These are phyloP conservation scores for Hyperoplus lanceolatus DNA, from an alignment of 2,797 vertebrate genomes.

Conservation along the genomic window DNA sequence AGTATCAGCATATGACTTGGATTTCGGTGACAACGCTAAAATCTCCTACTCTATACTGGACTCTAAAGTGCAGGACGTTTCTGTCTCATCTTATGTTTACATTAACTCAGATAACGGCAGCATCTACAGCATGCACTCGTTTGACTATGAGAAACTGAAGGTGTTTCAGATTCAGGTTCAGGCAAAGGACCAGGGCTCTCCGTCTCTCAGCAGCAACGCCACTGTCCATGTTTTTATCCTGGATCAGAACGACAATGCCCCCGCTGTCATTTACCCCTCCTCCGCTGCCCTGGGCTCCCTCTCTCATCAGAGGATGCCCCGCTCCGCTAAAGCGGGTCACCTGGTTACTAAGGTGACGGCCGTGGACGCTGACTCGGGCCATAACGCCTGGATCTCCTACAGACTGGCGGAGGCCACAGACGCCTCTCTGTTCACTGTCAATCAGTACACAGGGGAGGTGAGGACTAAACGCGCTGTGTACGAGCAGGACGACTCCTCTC, in stretches of 20 bases:
- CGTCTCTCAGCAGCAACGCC: slow-evolving; percentile 67
- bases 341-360: slow-evolving; percentile 82
- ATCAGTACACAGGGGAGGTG: slow-evolving; percentile 82
- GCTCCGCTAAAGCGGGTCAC: slow-evolving; percentile 61
- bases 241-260: slow-evolving; percentile 81
- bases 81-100: slow-evolving; percentile 65
- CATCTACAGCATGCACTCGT: slow-evolving; percentile 81
- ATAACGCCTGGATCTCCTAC: slow-evolving; percentile 87
- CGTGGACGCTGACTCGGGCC: slow-evolving; percentile 88
- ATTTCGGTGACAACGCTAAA: slow-evolving; percentile 67
- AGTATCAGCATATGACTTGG: slow-evolving; percentile 84
- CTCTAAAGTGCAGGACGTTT: slow-evolving; percentile 66
- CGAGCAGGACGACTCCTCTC: slow-evolving; percentile 74
- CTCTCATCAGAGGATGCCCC: slow-evolving; percentile 70
- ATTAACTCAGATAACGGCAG: slow-evolving; percentile 84
- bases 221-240: slow-evolving; percentile 78
- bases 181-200: slow-evolving; percentile 75
- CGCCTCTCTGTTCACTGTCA: slow-evolving; percentile 78
- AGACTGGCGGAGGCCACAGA: slow-evolving; percentile 77
- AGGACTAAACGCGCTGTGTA: slow-evolving; percentile 72
- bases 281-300: slow-evolving; percentile 54
- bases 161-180: slow-evolving; percentile 76
- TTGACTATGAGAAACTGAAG: slow-evolving; percentile 80
- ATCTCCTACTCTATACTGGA: slow-evolving; percentile 63
- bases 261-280: slow-evolving; percentile 70